These are phyloP conservation scores for Gastrophysa polygoni DNA, from an alignment of 2,888 invertebrate genomes.

Conservation along the genomic window DNA sequence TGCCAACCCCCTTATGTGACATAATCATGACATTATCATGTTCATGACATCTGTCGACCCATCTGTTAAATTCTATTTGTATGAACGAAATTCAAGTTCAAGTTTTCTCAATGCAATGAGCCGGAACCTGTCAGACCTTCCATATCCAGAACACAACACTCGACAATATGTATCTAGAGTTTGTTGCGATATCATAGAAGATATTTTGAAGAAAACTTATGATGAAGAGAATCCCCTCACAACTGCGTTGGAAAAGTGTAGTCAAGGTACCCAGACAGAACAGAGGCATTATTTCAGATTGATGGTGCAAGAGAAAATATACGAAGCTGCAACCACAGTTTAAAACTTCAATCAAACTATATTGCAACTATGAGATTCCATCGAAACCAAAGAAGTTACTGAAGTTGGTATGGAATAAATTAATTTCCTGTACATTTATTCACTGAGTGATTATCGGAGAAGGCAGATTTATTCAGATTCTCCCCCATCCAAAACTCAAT, in stretches of 20 bases:
- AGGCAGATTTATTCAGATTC: too few relatives aligned
- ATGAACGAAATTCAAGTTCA: background rate
- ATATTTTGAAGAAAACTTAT: slow-evolving; percentile 47
- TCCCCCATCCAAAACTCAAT: too few relatives aligned
- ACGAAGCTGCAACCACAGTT: slow-evolving; percentile 1
- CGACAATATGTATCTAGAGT: slow-evolving; percentile 46
- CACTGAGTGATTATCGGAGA: too few relatives aligned
- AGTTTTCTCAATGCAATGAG: background rate
- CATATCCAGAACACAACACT: slow-evolving; percentile 33
- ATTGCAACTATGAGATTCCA: too few relatives aligned
- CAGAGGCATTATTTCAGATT: slow-evolving; percentile 1
- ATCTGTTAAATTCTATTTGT: background rate
- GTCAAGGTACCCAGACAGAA: slow-evolving; percentile 42
- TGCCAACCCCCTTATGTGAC: too few relatives aligned
- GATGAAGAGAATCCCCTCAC: slow-evolving; percentile 50
- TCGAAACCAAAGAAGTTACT: too few relatives aligned
- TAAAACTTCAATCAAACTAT: too few relatives aligned
- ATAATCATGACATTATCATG: too few relatives aligned
- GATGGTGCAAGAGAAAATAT: slow-evolving; percentile 8
- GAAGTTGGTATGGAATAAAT: too few relatives aligned
- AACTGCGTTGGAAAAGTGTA: slow-evolving; percentile 39
- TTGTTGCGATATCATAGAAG: slow-evolving; percentile 49
- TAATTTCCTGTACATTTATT: too few relatives aligned
- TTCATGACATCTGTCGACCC: background rate
- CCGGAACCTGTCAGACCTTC: background rate